Evolutionary conservation across 2,113 vertebrate species (phyloP), one percentile per base, ranked within the genome.

Genomic region (Catharus minimus): DNA sequence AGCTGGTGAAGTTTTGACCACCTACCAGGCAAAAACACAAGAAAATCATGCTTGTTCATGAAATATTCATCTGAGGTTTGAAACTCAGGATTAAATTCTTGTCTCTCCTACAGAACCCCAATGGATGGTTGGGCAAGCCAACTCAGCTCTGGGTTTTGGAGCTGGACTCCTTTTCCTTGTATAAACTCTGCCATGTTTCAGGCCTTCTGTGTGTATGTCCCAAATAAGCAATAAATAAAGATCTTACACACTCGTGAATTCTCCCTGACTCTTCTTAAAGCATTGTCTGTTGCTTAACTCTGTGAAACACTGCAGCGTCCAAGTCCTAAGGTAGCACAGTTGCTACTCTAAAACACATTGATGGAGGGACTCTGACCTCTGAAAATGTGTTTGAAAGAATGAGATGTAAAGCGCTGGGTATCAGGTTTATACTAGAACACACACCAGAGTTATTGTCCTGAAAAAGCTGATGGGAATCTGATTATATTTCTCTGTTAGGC

Each of bases 401-500:
- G 32, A 89, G 61, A 56, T 62, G 38, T 57, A 92, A 88, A 93
- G 12, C 57, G 60, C 3, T 26, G 43, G 11, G 13, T 81, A 24
- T 79, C 53, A 27, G 16, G 6, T 32, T 88, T 89, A 61, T 32
- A 79, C 28, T 73, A 83, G 11, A 75, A 21, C 64, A 73, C n/a
- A 76, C 43, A 49, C 36, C 39, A 12, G 44, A 92, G 46, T 81
- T 76, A 90, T 7, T 57, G 13, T 64, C 64, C 79, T 76, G 55
- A 85, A 94, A 93, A 44, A 77, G 8, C 44, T 56, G 61, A 88
- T 22, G 32, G 27, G 11, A 91, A 87, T 88, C 62, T 53, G 13
- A 65, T 93, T 78, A 49, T 75, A 89, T 88, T 91, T 92, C 68
- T 90, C 49, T 44, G 23, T 78, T 77, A 78, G 24, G n/a, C 17